Percentiles rank a stretch among this genome's conserved stretches.
Conservation (phyloP, 2,888 invertebrate species). For the Drosophila neonasuta region DNA sequence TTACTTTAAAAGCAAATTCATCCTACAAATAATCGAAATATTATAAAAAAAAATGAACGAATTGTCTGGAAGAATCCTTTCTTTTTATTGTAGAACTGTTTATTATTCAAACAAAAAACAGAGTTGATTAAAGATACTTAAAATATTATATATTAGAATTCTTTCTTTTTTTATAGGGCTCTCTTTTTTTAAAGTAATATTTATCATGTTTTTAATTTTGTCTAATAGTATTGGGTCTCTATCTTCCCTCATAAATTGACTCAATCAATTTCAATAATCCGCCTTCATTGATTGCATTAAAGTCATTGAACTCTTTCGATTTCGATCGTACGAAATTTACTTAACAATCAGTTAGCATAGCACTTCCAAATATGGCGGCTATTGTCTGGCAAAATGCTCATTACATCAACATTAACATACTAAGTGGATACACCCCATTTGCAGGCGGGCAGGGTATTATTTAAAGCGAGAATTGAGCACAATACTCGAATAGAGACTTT, state of each 20-base stretch:
- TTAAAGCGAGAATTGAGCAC: constrained; percentile 23
- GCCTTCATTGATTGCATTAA: neutral
- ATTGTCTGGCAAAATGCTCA: constrained; percentile 1
- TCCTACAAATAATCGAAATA: too few relatives aligned
- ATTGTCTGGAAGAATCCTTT: neutral
- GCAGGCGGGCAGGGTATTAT: constrained; percentile 22
- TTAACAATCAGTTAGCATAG: constrained; percentile 27
- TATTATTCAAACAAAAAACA: too few relatives aligned
- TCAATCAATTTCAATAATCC: constrained; percentile 3
- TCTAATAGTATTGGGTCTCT: too few relatives aligned
- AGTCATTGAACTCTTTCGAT: constrained; percentile 23
- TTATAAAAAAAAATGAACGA: too few relatives aligned
- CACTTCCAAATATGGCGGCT: constrained; percentile 10
- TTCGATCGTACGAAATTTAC: neutral
- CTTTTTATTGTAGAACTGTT: too few relatives aligned
- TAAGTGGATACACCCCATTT: neutral
- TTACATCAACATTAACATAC: constrained; percentile 5
- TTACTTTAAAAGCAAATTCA: too few relatives aligned
- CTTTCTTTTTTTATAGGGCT: too few relatives aligned
- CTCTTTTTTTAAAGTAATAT: too few relatives aligned
- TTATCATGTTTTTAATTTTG: neutral
- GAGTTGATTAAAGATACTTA: too few relatives aligned
- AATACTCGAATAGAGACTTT: constrained; percentile 30
- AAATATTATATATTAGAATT: too few relatives aligned
- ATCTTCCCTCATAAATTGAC: neutral